phyloP scores from a whole-genome alignment of 2,888 invertebrate species.

The Pandemis heparana region DNA sequence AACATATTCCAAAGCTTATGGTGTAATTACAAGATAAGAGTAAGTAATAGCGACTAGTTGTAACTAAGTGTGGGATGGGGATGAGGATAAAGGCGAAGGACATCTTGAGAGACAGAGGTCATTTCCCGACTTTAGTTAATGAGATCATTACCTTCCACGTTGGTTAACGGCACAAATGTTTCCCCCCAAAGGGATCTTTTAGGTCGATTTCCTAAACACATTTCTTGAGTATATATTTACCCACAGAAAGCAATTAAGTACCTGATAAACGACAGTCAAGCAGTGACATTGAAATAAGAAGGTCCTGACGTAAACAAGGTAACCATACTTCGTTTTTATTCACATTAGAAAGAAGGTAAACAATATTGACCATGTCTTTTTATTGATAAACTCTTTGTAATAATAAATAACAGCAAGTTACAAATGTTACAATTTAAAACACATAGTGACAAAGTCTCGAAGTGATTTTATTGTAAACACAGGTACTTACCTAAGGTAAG shows the following conservation, averaged over 20 bases:
- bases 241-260: not conserved
- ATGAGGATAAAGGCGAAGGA: not conserved
- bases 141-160: slow-evolving; percentile 3
- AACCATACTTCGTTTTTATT: no score
- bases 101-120: slow-evolving; percentile 1
- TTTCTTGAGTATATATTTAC: not conserved
- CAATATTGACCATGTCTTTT: no score
- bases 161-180: not conserved
- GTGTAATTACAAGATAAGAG: not conserved
- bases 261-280: not conserved
- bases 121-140: not conserved
- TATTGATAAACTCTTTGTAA: no score
- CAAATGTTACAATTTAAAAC: no score
- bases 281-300: not conserved
- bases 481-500: no score
- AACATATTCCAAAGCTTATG: not conserved
- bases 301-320: not conserved
- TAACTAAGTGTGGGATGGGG: not conserved
- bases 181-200: not conserved
- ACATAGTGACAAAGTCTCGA: no score
- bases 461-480: no score
- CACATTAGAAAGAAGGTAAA: no score
- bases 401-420: no score
- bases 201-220: not conserved
- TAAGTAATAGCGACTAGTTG: not conserved